Percentiles rank a stretch among this genome's conserved stretches.
Conservation (phyloP, 2,113 vertebrate species). For the Nerophis lumbriciformis region DNA sequence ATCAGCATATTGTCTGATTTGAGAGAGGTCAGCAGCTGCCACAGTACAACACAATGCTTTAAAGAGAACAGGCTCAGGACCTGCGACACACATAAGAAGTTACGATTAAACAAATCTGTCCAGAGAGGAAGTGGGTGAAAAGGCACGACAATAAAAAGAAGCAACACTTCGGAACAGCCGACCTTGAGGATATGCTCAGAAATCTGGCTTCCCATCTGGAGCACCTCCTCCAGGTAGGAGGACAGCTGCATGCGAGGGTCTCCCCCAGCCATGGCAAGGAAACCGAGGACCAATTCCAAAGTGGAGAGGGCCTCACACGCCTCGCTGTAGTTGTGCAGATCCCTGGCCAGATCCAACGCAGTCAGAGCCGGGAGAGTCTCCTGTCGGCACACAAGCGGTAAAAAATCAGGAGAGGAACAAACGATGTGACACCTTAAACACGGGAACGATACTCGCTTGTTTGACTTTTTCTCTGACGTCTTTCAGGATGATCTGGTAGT, state of each 20-base stretch:
- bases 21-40: conserved; percentile 83
- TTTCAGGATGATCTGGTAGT: conserved; percentile 83
- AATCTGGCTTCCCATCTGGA: conserved; percentile 84
- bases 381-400: conserved; percentile 54
- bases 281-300: conserved; percentile 81
- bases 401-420: not conserved
- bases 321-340: conserved; percentile 87
- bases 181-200: conserved; percentile 80
- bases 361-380: conserved; percentile 71
- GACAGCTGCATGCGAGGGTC: conserved; percentile 73
- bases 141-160: conserved; percentile 5
- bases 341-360: conserved; percentile 69
- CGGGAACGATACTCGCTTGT: conserved; percentile 73
- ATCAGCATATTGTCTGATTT: conserved; percentile 87
- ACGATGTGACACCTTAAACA: not conserved
- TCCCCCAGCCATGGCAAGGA: conserved; percentile 84
- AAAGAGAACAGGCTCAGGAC: conserved; percentile 76
- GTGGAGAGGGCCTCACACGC: conserved; percentile 85
- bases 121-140: conserved; percentile 5
- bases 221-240: conserved; percentile 73
- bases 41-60: conserved; percentile 80
- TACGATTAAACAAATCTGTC: not conserved
- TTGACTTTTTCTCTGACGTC: conserved; percentile 77
- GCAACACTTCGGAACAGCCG: conserved; percentile 25
- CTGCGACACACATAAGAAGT: conserved; percentile 54